A percentile compares a stretch with the other conserved stretches of the same genome.
phyloP scores from a whole-genome alignment of 2,797 vertebrate species.

The Sternarchorhynchus goeldii region DNA sequence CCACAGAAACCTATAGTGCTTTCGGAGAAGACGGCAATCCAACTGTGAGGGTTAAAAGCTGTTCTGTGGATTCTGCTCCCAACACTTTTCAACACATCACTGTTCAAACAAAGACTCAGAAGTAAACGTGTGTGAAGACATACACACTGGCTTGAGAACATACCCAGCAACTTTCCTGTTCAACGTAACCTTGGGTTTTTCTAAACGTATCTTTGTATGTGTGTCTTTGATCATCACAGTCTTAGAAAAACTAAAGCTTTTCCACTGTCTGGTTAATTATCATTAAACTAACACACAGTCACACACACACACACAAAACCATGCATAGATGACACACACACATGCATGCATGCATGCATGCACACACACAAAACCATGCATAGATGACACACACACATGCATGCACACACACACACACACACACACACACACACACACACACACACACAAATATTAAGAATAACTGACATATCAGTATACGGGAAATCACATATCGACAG shows the following conservation, averaged over 20 bases:
- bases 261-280: conserved; percentile 36
- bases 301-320: background rate
- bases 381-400: no score
- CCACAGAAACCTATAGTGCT: no score
- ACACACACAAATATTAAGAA: background rate
- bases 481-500: conserved; percentile 43
- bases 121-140: background rate
- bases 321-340: no score
- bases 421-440: conserved; percentile 7
- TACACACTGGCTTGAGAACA: no score
- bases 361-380: no score
- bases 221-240: background rate
- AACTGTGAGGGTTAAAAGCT: no score
- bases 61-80: no score
- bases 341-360: no score
- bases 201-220: background rate
- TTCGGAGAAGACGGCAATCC: no score
- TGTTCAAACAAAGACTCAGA: background rate
- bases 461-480: background rate
- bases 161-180: no score
- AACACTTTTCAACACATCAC: no score
- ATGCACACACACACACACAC: background rate
- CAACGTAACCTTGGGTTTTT: no score
- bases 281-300: conserved; percentile 43
- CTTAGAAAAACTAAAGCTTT: conserved; percentile 21